Percentiles rank a stretch among this genome's conserved stretches.
Conservation (phyloP, 2,888 invertebrate species). For the Pyrrhia umbra region DNA sequence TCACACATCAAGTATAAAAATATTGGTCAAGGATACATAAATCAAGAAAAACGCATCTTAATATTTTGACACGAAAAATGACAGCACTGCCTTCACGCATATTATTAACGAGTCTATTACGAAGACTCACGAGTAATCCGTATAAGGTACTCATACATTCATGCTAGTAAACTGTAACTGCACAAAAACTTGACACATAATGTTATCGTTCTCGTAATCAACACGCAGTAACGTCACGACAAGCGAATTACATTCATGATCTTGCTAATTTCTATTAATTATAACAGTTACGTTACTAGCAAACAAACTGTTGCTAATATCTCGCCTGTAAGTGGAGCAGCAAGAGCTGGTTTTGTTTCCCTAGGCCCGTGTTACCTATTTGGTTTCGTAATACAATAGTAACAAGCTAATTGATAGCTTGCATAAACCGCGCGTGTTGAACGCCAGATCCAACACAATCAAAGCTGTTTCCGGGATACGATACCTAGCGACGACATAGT, state of each 20-base stretch:
- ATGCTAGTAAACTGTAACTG: slow-evolving; percentile 30
- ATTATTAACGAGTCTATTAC: slow-evolving; percentile 21
- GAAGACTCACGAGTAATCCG: slow-evolving; percentile 18
- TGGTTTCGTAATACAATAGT: slow-evolving; percentile 84
- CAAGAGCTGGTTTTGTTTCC: slow-evolving; percentile 73
- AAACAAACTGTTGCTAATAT: slow-evolving; percentile 71
- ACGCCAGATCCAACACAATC: slow-evolving; percentile 76
- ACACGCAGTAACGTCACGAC: slow-evolving; percentile 30
- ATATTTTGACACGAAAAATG: slow-evolving; percentile 42
- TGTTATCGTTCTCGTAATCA: slow-evolving; percentile 40
- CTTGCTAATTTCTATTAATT: slow-evolving; percentile 68
- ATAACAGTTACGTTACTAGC: slow-evolving; percentile 63
- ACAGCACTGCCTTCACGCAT: slow-evolving; percentile 31
- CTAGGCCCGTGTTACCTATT: slow-evolving; percentile 69
- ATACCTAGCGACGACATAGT: slow-evolving; percentile 66
- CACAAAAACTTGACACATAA: slow-evolving; percentile 48
- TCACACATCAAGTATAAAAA: slow-evolving; percentile 66
- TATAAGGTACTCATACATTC: slow-evolving; percentile 1
- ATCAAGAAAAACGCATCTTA: slow-evolving; percentile 58
- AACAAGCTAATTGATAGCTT: slow-evolving; percentile 86
- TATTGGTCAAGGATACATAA: slow-evolving; percentile 75
- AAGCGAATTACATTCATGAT: slow-evolving; percentile 53
- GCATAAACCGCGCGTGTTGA: slow-evolving; percentile 81
- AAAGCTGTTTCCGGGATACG: slow-evolving; percentile 81
- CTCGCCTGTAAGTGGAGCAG: slow-evolving; percentile 73